Evolutionary conservation across 2,113 vertebrate genomes (phyloP).

Genomic region (Cheirogaleus medius): DNA sequence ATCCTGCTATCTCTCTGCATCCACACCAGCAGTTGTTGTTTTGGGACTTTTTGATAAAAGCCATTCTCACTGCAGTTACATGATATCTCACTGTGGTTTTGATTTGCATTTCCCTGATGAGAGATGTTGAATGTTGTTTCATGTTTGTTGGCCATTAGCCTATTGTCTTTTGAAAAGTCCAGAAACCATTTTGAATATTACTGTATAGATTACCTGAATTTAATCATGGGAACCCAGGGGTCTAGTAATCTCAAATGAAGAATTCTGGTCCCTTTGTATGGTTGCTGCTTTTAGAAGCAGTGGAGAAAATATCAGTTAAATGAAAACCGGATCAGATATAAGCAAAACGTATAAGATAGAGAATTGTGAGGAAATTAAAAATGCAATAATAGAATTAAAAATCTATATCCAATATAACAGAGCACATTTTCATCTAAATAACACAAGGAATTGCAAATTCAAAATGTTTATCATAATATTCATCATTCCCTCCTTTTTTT

Average conservation of each 20-base stretch:
- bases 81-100: no score
- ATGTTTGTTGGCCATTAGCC: no score
- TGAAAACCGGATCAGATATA: neutral
- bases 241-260: neutral
- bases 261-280: neutral
- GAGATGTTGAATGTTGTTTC: no score
- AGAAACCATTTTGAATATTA: neutral
- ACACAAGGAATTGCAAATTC: neutral
- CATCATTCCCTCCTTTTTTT: neutral
- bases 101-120: no score
- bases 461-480: neutral
- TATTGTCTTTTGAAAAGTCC: no score
- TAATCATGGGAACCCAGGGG: no score
- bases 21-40: no score
- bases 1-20: no score
- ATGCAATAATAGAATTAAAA: neutral
- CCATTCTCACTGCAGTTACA: no score
- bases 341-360: neutral
- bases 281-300: neutral
- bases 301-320: neutral
- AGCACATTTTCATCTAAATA: neutral
- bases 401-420: neutral
- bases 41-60: no score
- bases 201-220: no score
- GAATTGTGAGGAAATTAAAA: constrained; percentile 10